Conservation (phyloP, 2,888 invertebrate genomes). For the Lasiommata megera region DNA sequence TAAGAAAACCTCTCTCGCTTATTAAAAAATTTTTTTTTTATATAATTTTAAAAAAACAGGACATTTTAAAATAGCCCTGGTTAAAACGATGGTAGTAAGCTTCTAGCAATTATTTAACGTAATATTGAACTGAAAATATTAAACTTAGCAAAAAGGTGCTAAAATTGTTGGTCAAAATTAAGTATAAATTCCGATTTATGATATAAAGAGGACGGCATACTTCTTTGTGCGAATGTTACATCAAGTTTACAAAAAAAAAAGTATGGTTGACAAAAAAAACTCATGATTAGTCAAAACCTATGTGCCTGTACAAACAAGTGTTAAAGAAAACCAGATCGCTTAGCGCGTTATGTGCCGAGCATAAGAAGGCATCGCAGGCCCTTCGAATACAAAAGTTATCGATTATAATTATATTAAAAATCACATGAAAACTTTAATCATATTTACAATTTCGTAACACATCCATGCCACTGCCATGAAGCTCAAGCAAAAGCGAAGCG, state of each 20-base stretch:
- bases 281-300: slow-evolving; percentile 68
- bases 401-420: background rate
- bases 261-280: slow-evolving; percentile 23
- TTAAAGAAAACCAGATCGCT: slow-evolving; percentile 75
- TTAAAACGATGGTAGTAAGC: too few species aligned
- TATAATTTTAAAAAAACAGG: too few species aligned
- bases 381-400: slow-evolving; percentile 27
- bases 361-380: too few species aligned
- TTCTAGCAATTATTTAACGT: too few species aligned
- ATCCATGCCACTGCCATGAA: slow-evolving; percentile 64
- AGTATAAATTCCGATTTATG: too few species aligned
- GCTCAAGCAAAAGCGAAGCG: slow-evolving; percentile 79
- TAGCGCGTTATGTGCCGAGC: slow-evolving; percentile 59
- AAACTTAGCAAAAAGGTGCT: too few species aligned
- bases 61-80: too few species aligned
- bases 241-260: slow-evolving; percentile 37
- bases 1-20: too few species aligned
- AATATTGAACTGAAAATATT: too few species aligned
- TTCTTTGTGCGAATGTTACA: slow-evolving; percentile 36
- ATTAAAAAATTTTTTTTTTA: too few species aligned
- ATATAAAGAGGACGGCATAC: background rate
- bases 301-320: slow-evolving; percentile 75
- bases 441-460: slow-evolving; percentile 37
- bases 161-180: too few species aligned
- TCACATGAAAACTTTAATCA: background rate